A percentile compares a stretch with the other conserved stretches of the same genome.
phyloP scores from a whole-genome alignment of 1,140 invertebrate species.

The Heterodera schachtii region DNA sequence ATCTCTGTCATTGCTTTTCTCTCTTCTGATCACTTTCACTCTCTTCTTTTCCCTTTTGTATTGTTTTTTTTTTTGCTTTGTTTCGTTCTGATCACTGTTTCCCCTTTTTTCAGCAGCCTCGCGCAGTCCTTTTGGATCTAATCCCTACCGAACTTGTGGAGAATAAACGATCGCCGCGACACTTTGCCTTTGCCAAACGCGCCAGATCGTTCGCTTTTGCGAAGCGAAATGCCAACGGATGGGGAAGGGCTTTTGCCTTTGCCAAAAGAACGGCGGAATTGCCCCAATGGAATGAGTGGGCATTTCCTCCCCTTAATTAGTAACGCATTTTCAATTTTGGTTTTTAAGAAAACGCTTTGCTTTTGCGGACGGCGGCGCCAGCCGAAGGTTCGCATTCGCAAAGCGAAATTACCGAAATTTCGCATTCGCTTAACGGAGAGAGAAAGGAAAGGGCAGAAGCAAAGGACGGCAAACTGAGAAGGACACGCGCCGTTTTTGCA shows the following conservation, averaged over 20 bases:
- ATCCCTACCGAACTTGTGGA: not conserved
- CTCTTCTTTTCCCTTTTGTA: not conserved
- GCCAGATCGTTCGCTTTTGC: conserved; percentile 24
- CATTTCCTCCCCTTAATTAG: not conserved
- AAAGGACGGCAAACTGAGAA: not conserved
- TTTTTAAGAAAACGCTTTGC: conserved; percentile 4
- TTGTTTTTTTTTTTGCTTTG: not conserved
- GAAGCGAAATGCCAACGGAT: conserved; percentile 12
- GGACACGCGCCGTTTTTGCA: not conserved
- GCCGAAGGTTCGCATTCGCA: conserved; percentile 10
- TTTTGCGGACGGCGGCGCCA: conserved; percentile 3
- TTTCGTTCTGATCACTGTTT: not conserved
- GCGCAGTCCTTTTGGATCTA: conserved; percentile 1
- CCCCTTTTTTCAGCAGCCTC: not conserved
- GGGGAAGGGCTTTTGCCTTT: conserved; percentile 22
- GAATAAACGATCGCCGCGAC: conserved; percentile 10
- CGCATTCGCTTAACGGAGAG: not conserved
- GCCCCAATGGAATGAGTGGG: not conserved
- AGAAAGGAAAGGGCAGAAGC: no score
- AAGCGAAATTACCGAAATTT: not conserved
- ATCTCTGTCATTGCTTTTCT: not conserved
- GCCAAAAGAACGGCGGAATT: conserved; percentile 2
- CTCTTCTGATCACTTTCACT: no score
- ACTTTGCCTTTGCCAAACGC: conserved; percentile 27
- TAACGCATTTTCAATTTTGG: no score